A percentile compares a stretch with the other conserved stretches of the same genome.
Evolutionary conservation across 2,113 vertebrate species (phyloP).

Genomic region (Rhea pennata): DNA sequence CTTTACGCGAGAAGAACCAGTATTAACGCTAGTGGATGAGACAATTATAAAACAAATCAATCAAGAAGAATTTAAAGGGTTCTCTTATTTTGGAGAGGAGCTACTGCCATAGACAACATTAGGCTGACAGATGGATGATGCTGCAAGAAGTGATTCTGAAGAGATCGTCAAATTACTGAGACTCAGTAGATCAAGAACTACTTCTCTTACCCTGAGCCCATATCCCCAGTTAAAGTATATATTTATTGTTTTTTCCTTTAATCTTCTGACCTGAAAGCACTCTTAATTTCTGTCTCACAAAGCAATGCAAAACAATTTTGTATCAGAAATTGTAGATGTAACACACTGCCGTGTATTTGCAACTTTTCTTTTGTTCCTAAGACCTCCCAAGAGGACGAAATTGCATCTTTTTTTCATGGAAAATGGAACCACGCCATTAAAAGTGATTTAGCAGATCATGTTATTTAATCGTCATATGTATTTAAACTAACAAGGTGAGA

Average conservation of each 20-base stretch:
- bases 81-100: conserved; percentile 97
- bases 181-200: conserved; percentile 74
- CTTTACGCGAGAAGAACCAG: conserved; percentile 97
- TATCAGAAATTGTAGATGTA: conserved; percentile 68
- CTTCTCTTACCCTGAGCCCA: conserved; percentile 72
- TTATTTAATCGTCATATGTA: not conserved
- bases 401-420: conserved; percentile 33
- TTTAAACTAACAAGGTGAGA: conserved; percentile 8
- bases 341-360: conserved; percentile 55
- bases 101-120: conserved; percentile 80
- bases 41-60: conserved; percentile 98
- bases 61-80: conserved; percentile 99
- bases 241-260: conserved; percentile 78
- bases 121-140: conserved; percentile 53
- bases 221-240: conserved; percentile 69
- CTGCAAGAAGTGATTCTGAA: conserved; percentile 70
- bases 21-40: conserved; percentile 94
- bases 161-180: conserved; percentile 66
- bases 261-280: conserved; percentile 74
- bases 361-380: conserved; percentile 55
- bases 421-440: not conserved
- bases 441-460: not conserved
- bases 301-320: conserved; percentile 67
- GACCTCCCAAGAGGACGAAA: conserved; percentile 17
- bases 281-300: conserved; percentile 73